Evolutionary conservation across 2,888 invertebrate species (phyloP).

Genomic region (Eristalis arbustorum): DNA sequence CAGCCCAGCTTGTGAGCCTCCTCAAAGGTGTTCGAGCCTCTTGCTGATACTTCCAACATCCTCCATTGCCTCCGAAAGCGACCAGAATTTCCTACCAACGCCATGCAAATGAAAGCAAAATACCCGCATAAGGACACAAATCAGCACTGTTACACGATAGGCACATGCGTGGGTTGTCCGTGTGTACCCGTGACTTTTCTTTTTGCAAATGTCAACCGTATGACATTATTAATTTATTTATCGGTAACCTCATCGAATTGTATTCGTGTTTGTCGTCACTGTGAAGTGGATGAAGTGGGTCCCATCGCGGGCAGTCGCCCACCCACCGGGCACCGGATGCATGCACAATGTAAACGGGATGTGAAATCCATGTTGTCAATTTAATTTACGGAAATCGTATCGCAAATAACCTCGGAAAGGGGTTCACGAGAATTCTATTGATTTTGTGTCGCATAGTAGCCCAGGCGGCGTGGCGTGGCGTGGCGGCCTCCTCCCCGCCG

Average conservation of each 20-base stretch:
- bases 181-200: neutral
- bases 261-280: neutral
- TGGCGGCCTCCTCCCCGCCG: too few relatives aligned
- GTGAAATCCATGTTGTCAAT: conserved; percentile 17
- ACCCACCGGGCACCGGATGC: neutral
- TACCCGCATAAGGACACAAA: too few relatives aligned
- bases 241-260: neutral
- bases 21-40: too few relatives aligned
- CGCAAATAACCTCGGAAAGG: neutral
- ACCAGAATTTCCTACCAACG: too few relatives aligned
- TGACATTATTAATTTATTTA: neutral
- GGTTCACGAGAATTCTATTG: conserved; percentile 49
- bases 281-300: too few relatives aligned
- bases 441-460: conserved; percentile 31
- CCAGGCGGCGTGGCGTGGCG: too few relatives aligned
- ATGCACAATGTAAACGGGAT: neutral
- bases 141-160: neutral
- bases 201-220: neutral
- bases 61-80: too few relatives aligned
- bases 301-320: neutral
- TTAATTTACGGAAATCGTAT: conserved; percentile 19
- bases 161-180: neutral
- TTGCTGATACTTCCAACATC: too few relatives aligned
- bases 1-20: too few relatives aligned
- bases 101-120: too few relatives aligned